Evolutionary conservation across 2,797 vertebrate species (phyloP), one percentile per base, ranked within the genome.

Genomic region (Pseudochirops cupreus): DNA sequence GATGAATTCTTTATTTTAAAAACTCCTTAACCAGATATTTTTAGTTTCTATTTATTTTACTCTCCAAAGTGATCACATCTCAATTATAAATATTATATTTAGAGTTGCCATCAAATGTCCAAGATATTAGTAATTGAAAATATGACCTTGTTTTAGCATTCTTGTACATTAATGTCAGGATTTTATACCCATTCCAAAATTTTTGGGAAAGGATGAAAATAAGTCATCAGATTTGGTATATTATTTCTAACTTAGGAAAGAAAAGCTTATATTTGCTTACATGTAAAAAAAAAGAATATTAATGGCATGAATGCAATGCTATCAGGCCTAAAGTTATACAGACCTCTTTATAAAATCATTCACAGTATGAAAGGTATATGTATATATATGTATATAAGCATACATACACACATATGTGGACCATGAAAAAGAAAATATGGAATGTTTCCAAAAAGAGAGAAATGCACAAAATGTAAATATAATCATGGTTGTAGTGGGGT

Each of bases 171-270:
- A 97, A 98, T 98, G 97, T 97, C 96, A 98, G 97, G 54, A 93
- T 97, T 97, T 98, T 97, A 96, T 96, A 95, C 82, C 97, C 96
- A 97, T 74, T 97, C 96, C 97, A 96, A 98, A 96, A 96, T 93
- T 94, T 97, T 94, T 96, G 95, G 97, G 97, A 97, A 93, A 94
- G 82, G 46, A 26, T 46, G 24, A 46, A 21, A 95, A 91, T 93
- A 98, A 97, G 96, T 98, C 98, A 97, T 97, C 96, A 98, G 97
- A 98, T 97, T 98, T 98, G 97, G 96, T 98, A 98, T 97, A 96
- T 97, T 96, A 96, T 53, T 94, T 96, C 96, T 98, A 53, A 93
- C 74, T 87, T 2, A 12, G 96, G 92, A 92, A 96, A 97, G 67
- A 97, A 96, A 98, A 91, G 95, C 50, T 97, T 97, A 95, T 67